Evolutionary conservation across 2,113 vertebrate species (phyloP), one percentile per base, ranked within the genome.

Genomic region (Chaetura pelagica): DNA sequence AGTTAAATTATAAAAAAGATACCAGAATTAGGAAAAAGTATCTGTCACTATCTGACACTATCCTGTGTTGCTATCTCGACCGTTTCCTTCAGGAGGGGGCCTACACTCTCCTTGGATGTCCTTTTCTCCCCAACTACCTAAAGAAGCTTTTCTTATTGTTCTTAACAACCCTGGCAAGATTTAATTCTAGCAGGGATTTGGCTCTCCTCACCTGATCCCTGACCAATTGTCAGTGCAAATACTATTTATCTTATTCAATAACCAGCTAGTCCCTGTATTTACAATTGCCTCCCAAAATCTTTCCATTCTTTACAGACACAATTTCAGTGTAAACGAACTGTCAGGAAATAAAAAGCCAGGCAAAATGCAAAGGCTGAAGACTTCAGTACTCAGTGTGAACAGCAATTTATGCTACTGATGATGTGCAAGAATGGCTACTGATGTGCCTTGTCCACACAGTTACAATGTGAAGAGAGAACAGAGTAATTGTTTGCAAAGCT

Each of bases 381-480:
- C 2, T 64, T 76, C 24, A 62, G 46, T 35, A 23, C 3, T 34
- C 7, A 40, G 9, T 34, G 40, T 54, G 46, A 87, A 66, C 16
- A 84, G 24, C 42, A 62, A 10, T 52, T 76, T 18, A 72, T 32
- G 32, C 17, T 81, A 6, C 1, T 48, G 34, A 35, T 57, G 49
- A 66, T 51, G 22, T 42, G 20, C 15, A 12, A 21, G 38, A 46
- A 22, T 6, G 6, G 16, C 27, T 59, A 29, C 72, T 77, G 63
- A 76, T 32, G 6, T 30, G 38, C 32, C 44, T 54, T 49, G 9
- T 78, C 30, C 18, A 15, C 3, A 44, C 3, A 44, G 58, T 24
- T 66, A 15, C 10, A 29, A 46, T 0, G 5, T 22, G 34, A 84
- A 83, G 0, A 22, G 38, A 67, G 52, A 64, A 72, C 0, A 72